phyloP scores from a whole-genome alignment of 2,888 invertebrate genomes.

The Sphinx pinastri region DNA sequence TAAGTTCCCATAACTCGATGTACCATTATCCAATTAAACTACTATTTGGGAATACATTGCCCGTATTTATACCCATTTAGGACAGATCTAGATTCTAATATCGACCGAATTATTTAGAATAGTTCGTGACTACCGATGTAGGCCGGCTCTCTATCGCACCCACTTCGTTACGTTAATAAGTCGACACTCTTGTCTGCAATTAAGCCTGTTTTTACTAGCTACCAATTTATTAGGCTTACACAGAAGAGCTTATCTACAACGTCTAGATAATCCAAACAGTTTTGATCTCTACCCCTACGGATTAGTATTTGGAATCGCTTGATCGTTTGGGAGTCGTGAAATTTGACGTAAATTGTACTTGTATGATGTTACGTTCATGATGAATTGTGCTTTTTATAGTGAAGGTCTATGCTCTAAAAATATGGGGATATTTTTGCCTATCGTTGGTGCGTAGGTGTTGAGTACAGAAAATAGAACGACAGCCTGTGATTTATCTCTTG shows the following conservation, averaged over 20 bases:
- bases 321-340: not conserved
- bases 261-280: not conserved
- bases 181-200: constrained; percentile 44
- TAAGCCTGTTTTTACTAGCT: constrained; percentile 43
- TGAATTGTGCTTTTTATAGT: constrained; percentile 38
- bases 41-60: not conserved
- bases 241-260: not conserved
- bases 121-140: constrained; percentile 48
- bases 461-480: not conserved
- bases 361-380: constrained; percentile 35
- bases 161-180: constrained; percentile 45
- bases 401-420: constrained; percentile 36
- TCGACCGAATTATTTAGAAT: constrained; percentile 28
- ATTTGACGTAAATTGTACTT: constrained; percentile 27
- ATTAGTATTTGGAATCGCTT: not conserved
- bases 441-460: constrained; percentile 9
- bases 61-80: constrained; percentile 9
- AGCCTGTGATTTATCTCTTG: not conserved
- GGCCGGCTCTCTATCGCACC: constrained; percentile 39
- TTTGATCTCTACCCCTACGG: not conserved
- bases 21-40: not conserved
- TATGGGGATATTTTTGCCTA: constrained; percentile 29
- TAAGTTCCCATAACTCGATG: not conserved
- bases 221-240: constrained; percentile 34
- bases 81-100: constrained; percentile 14